Percentiles rank a stretch among this genome's conserved stretches.
phyloP scores from a whole-genome alignment of 2,113 vertebrate species.

The Symphodus melops region DNA sequence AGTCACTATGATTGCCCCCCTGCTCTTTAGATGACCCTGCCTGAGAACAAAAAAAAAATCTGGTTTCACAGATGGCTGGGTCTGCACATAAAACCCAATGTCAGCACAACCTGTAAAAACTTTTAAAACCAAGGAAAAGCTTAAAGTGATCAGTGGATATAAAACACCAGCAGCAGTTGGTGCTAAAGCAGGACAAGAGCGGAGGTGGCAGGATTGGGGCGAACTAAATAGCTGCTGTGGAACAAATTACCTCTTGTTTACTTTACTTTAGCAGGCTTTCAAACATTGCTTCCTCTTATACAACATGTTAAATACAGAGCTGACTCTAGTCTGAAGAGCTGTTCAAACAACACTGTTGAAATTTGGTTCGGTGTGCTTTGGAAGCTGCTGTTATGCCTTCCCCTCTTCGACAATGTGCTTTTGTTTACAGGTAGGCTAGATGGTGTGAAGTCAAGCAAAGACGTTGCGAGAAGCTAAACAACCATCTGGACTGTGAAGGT shows the following conservation, averaged over 20 bases:
- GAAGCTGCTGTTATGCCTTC: no score
- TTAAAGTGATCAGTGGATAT: constrained; percentile 27
- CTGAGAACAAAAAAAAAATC: constrained; percentile 7
- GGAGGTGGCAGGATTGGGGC: not conserved
- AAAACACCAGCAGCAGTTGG: constrained; percentile 16
- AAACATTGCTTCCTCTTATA: not conserved
- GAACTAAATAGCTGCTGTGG: not conserved
- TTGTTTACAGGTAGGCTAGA: no score
- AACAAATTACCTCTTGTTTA: not conserved
- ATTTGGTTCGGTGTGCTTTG: no score
- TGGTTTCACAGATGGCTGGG: constrained; percentile 30
- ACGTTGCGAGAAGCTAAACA: no score
- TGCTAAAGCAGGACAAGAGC: not conserved
- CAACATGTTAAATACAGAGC: not conserved
- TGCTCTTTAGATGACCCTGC: not conserved
- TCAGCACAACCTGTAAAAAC: constrained; percentile 36
- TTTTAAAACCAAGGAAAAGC: constrained; percentile 22
- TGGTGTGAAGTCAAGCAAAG: no score
- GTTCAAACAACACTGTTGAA: no score
- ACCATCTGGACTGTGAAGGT: no score
- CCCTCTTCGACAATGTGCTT: no score
- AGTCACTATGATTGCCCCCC: no score
- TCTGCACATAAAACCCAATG: constrained; percentile 12
- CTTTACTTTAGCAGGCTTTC: not conserved
- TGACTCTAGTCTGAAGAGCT: not conserved